Base-by-base conservation (phyloP, 1,140 invertebrate species). In the Ceratitis capitata region DNA sequence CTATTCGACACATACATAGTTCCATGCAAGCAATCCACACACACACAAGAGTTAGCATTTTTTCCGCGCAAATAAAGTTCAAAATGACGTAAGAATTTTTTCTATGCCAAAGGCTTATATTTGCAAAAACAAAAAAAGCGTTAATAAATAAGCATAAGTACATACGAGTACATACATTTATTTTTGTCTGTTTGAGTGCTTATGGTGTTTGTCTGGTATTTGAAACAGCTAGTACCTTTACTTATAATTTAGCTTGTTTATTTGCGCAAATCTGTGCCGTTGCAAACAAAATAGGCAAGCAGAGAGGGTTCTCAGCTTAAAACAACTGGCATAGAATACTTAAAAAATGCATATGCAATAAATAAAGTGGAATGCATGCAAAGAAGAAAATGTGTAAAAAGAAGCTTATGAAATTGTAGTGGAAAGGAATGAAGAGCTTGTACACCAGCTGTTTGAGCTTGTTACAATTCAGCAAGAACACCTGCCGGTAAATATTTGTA, bases 71-170 rank as follows among this genome's bases (percentile, higher is more conserved):
- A 19, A 14, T 83, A 83, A 83, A 49, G 47, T 83, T 49, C 47
- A 83, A 83, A 53, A 82, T 88, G 89, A 89, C 88, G 89, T 89
- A 88, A 88, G 89, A 88, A 88, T 83, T 69, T 85, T 64, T 84
- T 83, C 69, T 53, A 32, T 51, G 53, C 85, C 49, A 74, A 74
- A 45, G 39, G 61, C 61, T 64, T 23, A 35, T 32, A 35, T 64
- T 61, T n/a, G 32, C 39, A 74, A 74, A n/a, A 39, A 39, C 35
- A n/a, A 32, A 51, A 9, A 47, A 51, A 10, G 5, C 49, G 5
- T 23, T 23, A n/a, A 23, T 23, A 78, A 78, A 23, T 39, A 61
- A 61, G 10, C 35, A 45, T 35, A 78, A 78, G 6, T 26, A 78
- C 45, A n/a, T 23, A 78, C 39, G 23, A 42, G 16, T 64, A 64